phyloP scores from a whole-genome alignment of 2,888 invertebrate species.

The Leptinotarsa rubiginosa region DNA sequence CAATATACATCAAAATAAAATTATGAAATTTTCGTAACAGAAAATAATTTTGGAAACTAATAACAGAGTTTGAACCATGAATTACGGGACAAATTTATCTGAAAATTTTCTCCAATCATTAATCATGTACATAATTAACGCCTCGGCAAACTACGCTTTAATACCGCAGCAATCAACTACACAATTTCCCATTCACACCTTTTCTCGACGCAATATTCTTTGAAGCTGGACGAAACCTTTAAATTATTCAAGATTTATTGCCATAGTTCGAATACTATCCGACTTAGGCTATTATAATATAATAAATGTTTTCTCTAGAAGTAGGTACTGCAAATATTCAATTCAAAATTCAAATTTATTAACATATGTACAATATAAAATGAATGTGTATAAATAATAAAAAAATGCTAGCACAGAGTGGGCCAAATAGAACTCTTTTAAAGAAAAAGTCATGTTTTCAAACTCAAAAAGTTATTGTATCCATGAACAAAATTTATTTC shows the following conservation, averaged over 20 bases:
- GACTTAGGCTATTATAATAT: no score
- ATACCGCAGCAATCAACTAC: background rate
- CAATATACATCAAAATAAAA: background rate
- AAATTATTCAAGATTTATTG: slow-evolving; percentile 3
- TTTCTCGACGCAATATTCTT: slow-evolving; percentile 1
- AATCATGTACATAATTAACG: slow-evolving; percentile 6
- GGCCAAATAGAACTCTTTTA: no score
- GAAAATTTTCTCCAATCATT: background rate
- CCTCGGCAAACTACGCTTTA: background rate
- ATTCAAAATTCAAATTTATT: no score
- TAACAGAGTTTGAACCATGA: background rate
- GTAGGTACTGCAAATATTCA: no score
- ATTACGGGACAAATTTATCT: slow-evolving; percentile 2
- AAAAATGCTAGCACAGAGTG: no score
- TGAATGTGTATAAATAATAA: no score
- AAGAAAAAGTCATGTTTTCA: no score
- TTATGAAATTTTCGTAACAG: background rate
- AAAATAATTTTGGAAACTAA: background rate
- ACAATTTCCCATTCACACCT: slow-evolving; percentile 17
- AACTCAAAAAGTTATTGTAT: no score
- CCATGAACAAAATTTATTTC: no score
- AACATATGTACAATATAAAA: no score
- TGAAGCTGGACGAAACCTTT: background rate
- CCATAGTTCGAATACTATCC: background rate
- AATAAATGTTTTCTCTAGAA: no score